phyloP scores from a whole-genome alignment of 2,797 vertebrate species.

The Anomalospiza imberbis region DNA sequence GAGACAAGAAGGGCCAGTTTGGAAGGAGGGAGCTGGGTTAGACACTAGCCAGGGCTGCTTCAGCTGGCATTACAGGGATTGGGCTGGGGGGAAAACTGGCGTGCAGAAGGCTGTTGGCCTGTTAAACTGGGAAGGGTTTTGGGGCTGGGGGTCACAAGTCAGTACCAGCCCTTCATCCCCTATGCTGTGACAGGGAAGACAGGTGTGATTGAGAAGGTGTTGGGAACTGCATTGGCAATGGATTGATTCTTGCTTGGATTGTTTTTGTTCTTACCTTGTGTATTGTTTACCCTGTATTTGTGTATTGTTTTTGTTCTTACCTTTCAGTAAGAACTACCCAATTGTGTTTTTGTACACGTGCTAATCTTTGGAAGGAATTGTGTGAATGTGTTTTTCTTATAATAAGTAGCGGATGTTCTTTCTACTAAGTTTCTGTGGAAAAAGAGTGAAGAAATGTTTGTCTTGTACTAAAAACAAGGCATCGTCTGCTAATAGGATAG shows the following conservation, averaged over 20 bases:
- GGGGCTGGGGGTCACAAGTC: background rate
- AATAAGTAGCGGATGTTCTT: background rate
- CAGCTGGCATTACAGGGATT: background rate
- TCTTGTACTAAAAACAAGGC: background rate
- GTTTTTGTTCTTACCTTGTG: background rate
- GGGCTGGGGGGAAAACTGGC: background rate
- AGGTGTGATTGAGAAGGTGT: background rate
- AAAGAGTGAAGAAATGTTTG: background rate
- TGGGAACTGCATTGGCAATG: background rate
- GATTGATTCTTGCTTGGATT: background rate
- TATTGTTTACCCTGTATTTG: background rate
- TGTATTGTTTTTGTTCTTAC: background rate
- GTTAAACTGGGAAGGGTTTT: background rate
- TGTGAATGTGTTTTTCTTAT: background rate
- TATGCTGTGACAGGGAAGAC: background rate
- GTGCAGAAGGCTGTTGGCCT: background rate
- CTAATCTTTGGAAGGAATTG: background rate
- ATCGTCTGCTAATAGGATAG: background rate
- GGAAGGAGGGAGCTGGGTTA: background rate
- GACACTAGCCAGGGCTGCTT: background rate
- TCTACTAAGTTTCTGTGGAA: background rate
- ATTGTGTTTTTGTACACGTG: background rate
- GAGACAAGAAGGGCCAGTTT: background rate
- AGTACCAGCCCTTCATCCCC: background rate
- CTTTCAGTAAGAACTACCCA: background rate